A percentile compares a stretch with the other conserved stretches of the same genome.
These are phyloP conservation scores for Halichoeres trimaculatus DNA, from an alignment of 2,113 vertebrate genomes.

Conservation along the genomic window DNA sequence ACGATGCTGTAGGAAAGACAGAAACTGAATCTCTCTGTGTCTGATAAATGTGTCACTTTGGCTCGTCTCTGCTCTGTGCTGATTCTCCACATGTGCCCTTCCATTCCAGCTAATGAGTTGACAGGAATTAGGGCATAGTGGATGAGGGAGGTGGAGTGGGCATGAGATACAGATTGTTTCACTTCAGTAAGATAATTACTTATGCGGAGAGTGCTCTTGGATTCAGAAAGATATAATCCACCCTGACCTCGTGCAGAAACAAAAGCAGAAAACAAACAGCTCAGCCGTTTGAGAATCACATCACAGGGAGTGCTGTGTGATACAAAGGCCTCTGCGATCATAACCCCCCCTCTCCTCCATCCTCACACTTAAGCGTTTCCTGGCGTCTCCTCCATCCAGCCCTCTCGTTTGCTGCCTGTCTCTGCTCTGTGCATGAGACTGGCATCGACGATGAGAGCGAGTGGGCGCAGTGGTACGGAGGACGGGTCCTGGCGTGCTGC, in stretches of 20 bases:
- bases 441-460: conserved; percentile 49
- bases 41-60: conserved; percentile 35
- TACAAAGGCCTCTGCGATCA: conserved; percentile 3
- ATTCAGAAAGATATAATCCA: conserved; percentile 39
- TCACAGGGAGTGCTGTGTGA: conserved; percentile 18
- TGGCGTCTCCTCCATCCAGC: conserved; percentile 40
- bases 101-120: conserved; percentile 63
- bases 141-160: conserved; percentile 52
- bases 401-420: conserved; percentile 38
- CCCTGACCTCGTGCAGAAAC: conserved; percentile 33
- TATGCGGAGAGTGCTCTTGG: conserved; percentile 27
- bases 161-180: conserved; percentile 53
- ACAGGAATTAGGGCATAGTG: conserved; percentile 66
- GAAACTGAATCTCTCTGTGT: conserved; percentile 11
- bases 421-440: conserved; percentile 43
- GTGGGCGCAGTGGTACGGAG: conserved; percentile 66
- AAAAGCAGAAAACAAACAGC: conserved; percentile 30
- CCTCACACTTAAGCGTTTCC: conserved; percentile 31
- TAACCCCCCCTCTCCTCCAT: conserved; percentile 27
- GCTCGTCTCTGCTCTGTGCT: conserved; percentile 15
- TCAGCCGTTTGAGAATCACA: conserved; percentile 6
- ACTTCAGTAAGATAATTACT: conserved; percentile 59
- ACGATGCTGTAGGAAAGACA: not conserved
- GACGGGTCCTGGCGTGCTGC: conserved; percentile 65
- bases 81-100: conserved; percentile 48